Evolutionary conservation across 2,113 vertebrate genomes (phyloP).

Genomic region (Forbesichthys papilliferus): DNA sequence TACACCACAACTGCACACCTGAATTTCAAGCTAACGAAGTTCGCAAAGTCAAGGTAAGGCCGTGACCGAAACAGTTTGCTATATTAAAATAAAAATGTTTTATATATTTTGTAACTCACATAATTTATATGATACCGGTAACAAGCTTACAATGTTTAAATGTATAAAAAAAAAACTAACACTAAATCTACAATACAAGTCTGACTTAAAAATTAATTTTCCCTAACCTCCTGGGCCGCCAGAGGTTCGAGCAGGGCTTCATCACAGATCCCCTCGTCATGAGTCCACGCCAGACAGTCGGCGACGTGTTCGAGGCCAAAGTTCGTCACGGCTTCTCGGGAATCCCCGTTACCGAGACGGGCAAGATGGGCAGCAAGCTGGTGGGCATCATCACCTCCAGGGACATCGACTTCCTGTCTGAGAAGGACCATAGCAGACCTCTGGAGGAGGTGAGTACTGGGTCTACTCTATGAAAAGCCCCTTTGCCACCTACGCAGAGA

Average conservation of each 20-base stretch:
- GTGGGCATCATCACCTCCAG: slow-evolving; percentile 91
- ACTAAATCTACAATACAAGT: too few species aligned
- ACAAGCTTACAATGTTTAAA: too few species aligned
- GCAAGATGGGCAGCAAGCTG: slow-evolving; percentile 89
- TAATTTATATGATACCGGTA: too few species aligned
- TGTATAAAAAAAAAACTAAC: too few species aligned
- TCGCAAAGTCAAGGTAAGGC: slow-evolving; percentile 88
- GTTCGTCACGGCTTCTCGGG: slow-evolving; percentile 90
- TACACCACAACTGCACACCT: slow-evolving; percentile 94
- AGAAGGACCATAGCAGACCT: slow-evolving; percentile 80
- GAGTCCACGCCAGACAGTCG: slow-evolving; percentile 86
- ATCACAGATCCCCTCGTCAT: slow-evolving; percentile 92
- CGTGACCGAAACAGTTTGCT: background rate
- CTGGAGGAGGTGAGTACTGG: slow-evolving; percentile 77
- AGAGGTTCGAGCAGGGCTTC: slow-evolving; percentile 89
- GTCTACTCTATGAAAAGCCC: background rate
- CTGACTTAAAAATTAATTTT: background rate
- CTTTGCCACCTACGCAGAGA: too few species aligned
- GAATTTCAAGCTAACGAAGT: slow-evolving; percentile 94
- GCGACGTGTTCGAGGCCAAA: slow-evolving; percentile 91
- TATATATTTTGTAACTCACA: too few species aligned
- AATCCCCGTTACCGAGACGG: slow-evolving; percentile 87
- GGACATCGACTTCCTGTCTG: slow-evolving; percentile 90
- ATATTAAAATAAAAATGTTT: too few species aligned
- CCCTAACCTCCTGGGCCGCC: slow-evolving; percentile 6